A percentile compares a stretch with the other conserved stretches of the same genome.
phyloP scores from a whole-genome alignment of 1,140 invertebrate genomes.

The Drosophila takahashii region DNA sequence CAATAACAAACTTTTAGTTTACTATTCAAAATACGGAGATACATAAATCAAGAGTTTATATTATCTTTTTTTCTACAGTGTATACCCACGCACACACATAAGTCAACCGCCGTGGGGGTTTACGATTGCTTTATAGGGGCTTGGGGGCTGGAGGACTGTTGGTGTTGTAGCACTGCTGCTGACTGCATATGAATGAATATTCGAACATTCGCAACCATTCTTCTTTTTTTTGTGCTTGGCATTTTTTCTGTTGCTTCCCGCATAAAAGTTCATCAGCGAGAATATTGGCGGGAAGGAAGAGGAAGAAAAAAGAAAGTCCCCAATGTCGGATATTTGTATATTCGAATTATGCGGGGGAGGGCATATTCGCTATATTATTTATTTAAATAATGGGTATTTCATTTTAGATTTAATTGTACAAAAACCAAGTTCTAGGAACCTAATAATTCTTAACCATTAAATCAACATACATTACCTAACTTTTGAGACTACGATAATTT shows the following conservation, averaged over 20 bases:
- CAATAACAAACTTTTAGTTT: too few relatives aligned
- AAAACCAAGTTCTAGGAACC: too few relatives aligned
- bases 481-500: too few relatives aligned
- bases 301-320: slow-evolving; percentile 68
- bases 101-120: slow-evolving; percentile 66
- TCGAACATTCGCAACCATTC: slow-evolving; percentile 63
- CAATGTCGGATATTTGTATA: slow-evolving; percentile 43
- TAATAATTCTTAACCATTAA: too few relatives aligned
- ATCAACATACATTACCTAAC: too few relatives aligned
- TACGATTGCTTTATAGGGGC: slow-evolving; percentile 13
- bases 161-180: slow-evolving; percentile 50
- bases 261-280: slow-evolving; percentile 78
- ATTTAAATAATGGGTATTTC: too few relatives aligned
- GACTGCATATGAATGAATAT: slow-evolving; percentile 82
- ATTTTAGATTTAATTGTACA: too few relatives aligned
- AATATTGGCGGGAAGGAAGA: slow-evolving; percentile 64
- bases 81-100: slow-evolving; percentile 31
- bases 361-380: neutral
- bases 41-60: neutral
- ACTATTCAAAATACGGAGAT: too few relatives aligned
- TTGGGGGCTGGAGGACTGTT: neutral
- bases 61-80: slow-evolving; percentile 2
- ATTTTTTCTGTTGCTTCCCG: slow-evolving; percentile 39
- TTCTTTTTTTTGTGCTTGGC: slow-evolving; percentile 36
- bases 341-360: neutral